Evolutionary conservation across 1,140 invertebrate genomes (phyloP).

Genomic region (Amyelois transitella): DNA sequence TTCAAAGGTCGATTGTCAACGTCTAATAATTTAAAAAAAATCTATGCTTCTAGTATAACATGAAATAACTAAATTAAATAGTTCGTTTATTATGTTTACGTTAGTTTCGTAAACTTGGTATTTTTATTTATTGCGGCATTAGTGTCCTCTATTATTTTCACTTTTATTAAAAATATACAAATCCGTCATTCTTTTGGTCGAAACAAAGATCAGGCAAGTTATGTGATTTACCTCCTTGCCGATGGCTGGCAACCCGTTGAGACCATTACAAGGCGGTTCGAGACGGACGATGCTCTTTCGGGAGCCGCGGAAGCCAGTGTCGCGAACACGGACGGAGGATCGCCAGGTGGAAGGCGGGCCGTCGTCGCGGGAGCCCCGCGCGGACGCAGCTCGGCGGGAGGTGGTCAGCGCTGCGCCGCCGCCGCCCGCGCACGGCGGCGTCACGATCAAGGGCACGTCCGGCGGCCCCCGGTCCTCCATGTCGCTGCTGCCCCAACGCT

Average conservation of each 20-base stretch:
- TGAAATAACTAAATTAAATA: too few relatives aligned
- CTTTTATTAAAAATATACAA: neutral
- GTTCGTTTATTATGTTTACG: too few relatives aligned
- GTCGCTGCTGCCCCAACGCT: constrained; percentile 59
- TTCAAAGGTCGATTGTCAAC: too few relatives aligned
- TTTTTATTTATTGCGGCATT: too few relatives aligned
- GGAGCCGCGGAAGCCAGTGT: constrained; percentile 76
- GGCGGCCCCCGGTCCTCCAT: constrained; percentile 64
- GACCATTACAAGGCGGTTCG: constrained; percentile 77
- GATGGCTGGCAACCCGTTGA: constrained; percentile 70
- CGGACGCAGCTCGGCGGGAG: constrained; percentile 50
- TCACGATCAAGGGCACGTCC: constrained; percentile 64
- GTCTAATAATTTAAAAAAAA: too few relatives aligned
- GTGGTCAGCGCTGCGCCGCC: constrained; percentile 45
- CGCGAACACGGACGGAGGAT: constrained; percentile 76
- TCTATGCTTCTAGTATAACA: too few relatives aligned
- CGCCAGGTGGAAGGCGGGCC: constrained; percentile 70
- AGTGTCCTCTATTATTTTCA: too few relatives aligned
- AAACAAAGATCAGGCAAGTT: constrained; percentile 35
- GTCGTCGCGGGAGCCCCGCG: constrained; percentile 55
- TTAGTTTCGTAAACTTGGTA: too few relatives aligned
- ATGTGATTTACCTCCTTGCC: constrained; percentile 73
- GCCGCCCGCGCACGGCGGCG: constrained; percentile 39
- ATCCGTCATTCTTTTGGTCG: neutral
- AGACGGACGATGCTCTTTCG: constrained; percentile 76